Percentiles rank a stretch among this genome's conserved stretches.
Conservation (phyloP, 2,888 invertebrate species). For the Nephrotoma appendiculata region DNA sequence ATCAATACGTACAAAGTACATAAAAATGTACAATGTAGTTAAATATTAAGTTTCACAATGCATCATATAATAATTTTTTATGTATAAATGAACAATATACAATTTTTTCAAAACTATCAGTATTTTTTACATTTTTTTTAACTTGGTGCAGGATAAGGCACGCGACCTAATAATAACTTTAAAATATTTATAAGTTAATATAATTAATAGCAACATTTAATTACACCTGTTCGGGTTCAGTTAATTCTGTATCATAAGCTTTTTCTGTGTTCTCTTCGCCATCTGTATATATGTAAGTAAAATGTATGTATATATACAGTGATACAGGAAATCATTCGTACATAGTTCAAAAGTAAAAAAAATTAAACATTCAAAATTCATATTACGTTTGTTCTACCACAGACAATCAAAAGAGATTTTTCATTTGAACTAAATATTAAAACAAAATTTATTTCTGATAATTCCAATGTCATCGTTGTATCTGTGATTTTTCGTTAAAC, state of each 20-base stretch:
- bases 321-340: too few species aligned
- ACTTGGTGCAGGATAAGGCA: not conserved
- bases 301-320: too few species aligned
- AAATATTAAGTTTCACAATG: not conserved
- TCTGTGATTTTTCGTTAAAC: too few species aligned
- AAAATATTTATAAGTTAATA: not conserved
- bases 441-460: too few species aligned
- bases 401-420: too few species aligned
- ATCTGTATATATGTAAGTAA: not conserved
- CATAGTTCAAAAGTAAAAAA: too few species aligned
- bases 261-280: not conserved
- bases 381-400: too few species aligned
- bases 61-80: not conserved
- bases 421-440: too few species aligned
- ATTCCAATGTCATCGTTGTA: too few species aligned
- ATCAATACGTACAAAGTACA: not conserved
- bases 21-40: not conserved
- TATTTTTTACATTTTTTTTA: too few species aligned
- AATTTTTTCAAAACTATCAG: not conserved
- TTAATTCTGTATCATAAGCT: not conserved
- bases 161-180: not conserved
- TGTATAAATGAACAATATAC: not conserved
- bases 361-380: too few species aligned
- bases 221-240: not conserved
- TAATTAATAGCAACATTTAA: not conserved